These are phyloP conservation scores for Aurelia sp. DNA, from an alignment of 30 jellyfish, hydroid and myxozoan genomes.

Conservation along the genomic window DNA sequence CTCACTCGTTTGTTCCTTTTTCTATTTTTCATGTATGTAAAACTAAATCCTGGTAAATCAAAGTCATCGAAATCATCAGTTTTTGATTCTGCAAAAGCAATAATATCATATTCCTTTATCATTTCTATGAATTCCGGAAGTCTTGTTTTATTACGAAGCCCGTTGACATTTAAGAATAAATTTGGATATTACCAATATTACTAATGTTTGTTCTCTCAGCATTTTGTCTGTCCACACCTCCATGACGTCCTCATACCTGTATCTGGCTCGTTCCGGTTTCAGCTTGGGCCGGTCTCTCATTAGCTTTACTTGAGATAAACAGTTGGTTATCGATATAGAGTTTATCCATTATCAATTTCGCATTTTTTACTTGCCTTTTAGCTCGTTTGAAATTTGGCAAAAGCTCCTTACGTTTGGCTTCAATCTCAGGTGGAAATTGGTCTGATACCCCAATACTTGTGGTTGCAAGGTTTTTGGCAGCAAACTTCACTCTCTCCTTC, in stretches of 20 bases:
- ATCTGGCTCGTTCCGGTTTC: not conserved
- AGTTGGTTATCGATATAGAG: not conserved
- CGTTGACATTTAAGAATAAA: constrained; percentile 12
- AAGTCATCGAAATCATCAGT: constrained; percentile 30
- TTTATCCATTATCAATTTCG: not conserved
- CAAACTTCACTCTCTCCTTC: constrained; percentile 2
- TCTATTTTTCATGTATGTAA: not conserved
- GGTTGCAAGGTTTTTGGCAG: not conserved
- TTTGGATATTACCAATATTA: not conserved
- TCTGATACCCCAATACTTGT: not conserved
- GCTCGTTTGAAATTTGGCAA: not conserved
- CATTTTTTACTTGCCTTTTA: not conserved
- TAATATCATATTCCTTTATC: not conserved
- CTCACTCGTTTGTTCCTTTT: not conserved
- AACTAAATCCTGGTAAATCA: constrained; percentile 1
- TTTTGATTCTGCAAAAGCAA: constrained; percentile 17
- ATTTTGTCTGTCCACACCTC: not conserved
- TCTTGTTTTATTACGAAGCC: not conserved
- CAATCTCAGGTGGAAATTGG: not conserved
- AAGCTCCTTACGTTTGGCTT: not conserved
- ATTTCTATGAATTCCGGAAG: not conserved
- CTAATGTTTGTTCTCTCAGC: not conserved
- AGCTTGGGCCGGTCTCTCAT: not conserved
- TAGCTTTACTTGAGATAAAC: not conserved
- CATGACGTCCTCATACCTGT: not conserved